Percentiles rank a stretch among this genome's conserved stretches.
Conservation (phyloP, 2,797 vertebrate species). For the Muraenolepis orangiensis region DNA sequence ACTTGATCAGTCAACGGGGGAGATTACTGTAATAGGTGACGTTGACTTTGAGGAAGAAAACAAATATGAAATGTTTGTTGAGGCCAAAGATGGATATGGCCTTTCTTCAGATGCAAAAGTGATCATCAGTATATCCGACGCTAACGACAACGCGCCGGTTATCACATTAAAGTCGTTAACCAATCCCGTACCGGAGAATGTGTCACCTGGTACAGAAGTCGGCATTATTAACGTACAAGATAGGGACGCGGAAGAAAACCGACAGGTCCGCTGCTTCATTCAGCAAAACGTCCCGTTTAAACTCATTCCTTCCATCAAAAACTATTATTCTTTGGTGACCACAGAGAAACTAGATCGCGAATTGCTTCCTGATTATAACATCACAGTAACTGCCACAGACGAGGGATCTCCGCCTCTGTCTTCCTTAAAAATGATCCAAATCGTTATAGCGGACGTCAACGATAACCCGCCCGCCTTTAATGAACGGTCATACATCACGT, state of each 20-base stretch:
- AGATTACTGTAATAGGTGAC: constrained; percentile 35
- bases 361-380: constrained; percentile 57
- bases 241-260: constrained; percentile 71
- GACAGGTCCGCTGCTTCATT: constrained; percentile 69
- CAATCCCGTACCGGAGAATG: constrained; percentile 65
- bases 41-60: constrained; percentile 61
- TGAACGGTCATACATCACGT: constrained; percentile 38
- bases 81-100: constrained; percentile 75
- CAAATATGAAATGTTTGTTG: constrained; percentile 70
- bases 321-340: constrained; percentile 75
- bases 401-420: constrained; percentile 60
- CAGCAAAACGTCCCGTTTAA: constrained; percentile 70
- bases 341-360: constrained; percentile 63
- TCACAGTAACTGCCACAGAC: constrained; percentile 65
- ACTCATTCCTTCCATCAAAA: constrained; percentile 71
- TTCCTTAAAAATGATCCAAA: constrained; percentile 48
- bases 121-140: constrained; percentile 69
- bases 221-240: constrained; percentile 77
- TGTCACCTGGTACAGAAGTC: constrained; percentile 72
- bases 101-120: constrained; percentile 74
- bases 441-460: constrained; percentile 51
- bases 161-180: constrained; percentile 70
- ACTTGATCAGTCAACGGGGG: constrained; percentile 43
- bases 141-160: constrained; percentile 78
- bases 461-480: constrained; percentile 57